Conservation (phyloP, 2,797 vertebrate species). For the Phataginus tricuspis region DNA sequence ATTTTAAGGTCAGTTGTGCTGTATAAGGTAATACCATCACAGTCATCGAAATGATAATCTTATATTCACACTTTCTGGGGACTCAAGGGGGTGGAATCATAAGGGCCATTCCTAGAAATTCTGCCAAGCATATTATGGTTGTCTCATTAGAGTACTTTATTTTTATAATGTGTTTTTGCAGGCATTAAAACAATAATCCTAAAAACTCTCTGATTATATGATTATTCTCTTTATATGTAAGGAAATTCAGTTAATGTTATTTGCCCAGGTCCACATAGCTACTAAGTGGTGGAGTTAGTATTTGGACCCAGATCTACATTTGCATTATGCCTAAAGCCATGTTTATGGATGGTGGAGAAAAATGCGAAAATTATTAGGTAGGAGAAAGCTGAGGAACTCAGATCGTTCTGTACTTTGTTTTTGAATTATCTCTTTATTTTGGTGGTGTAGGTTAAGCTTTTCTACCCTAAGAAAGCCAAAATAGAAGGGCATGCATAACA, state of each 20-base stretch:
- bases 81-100: background rate
- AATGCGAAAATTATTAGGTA: background rate
- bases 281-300: background rate
- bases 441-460: background rate
- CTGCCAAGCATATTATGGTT: background rate
- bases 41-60: background rate
- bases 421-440: background rate
- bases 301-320: constrained; percentile 8
- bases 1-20: background rate
- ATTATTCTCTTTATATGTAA: background rate
- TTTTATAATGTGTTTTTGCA: constrained; percentile 23
- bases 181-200: background rate
- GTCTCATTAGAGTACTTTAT: background rate
- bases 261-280: background rate
- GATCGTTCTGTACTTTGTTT: background rate
- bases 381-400: background rate
- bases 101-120: background rate
- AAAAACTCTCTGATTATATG: background rate
- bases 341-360: background rate
- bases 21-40: background rate
- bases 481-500: background rate
- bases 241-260: constrained; percentile 37
- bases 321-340: background rate
- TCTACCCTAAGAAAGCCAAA: background rate
- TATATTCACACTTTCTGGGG: background rate